Evolutionary conservation across 2,797 vertebrate species (phyloP), one percentile per base, ranked within the genome.

Genomic region (Carduelis carduelis): DNA sequence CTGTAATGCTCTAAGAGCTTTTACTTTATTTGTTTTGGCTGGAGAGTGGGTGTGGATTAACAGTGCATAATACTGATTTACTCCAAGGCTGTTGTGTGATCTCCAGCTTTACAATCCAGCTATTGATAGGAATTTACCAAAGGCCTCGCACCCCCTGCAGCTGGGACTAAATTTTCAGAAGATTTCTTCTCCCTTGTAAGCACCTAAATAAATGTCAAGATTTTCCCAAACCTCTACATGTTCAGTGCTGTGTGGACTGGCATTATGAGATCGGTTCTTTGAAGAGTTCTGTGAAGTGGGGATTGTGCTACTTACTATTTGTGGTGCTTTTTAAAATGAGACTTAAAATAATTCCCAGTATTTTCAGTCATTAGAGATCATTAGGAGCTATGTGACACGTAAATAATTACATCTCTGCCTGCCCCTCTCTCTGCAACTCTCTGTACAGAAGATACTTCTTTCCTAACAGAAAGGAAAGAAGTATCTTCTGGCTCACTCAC

Each of bases 21-120:
- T 82, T 88, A 78, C 83, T 89, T 89, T 89, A 59, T 91, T 87
- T 92, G 87, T 91, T 91, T 91, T 92, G 85, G 59, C 76, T 91
- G 61, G 59, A 35, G n/a, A 71, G 65, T 24, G 55, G 84, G 79
- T 71, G 84, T 90, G 87, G 89, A 96, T 96, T 92, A 97, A 80
- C 91, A 74, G 59, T 24, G 49, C 44, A 34, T 72, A 88, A 86
- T 35, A 90, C 69, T 72, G 89, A 60, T 91, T 93, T 80, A 78
- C 39, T 78, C 63, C 89, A 76, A 79, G 89, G 80, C 89, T 85
- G 66, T 35, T 64, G 64, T 64, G 43, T 39, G 82, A 91, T 79
- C 76, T 65, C 41, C 65, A 59, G 72, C 87, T 76, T 83, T 85
- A 83, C 65, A 82, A 14, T 74, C 53, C 34, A 60, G 80, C 65